These are phyloP conservation scores for Caradrina clavipalpis DNA, from an alignment of 2,888 invertebrate genomes.

Conservation along the genomic window DNA sequence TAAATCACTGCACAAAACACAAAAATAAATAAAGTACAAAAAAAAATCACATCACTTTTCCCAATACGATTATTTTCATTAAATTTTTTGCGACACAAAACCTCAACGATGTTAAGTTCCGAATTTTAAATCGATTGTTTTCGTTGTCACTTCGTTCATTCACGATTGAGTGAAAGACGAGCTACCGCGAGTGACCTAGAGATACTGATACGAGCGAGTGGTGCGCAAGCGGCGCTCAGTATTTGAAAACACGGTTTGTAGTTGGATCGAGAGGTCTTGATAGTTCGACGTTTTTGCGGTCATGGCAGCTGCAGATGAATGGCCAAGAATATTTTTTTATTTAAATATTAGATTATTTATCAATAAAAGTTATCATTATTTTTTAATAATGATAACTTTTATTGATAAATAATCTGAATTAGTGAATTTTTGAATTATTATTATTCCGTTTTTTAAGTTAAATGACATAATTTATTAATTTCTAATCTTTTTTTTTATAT, in stretches of 20 bases:
- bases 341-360: too few species aligned
- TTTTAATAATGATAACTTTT: too few species aligned
- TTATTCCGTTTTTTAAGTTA: too few species aligned
- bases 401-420: too few species aligned
- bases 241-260: constrained; percentile 73
- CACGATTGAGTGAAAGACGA: constrained; percentile 63
- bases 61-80: constrained; percentile 12
- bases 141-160: constrained; percentile 52
- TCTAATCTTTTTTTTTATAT: too few species aligned
- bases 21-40: background rate
- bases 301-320: background rate
- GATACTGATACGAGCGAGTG: constrained; percentile 77
- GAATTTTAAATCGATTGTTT: constrained; percentile 42
- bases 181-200: constrained; percentile 80
- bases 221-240: constrained; percentile 77
- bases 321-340: background rate
- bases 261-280: constrained; percentile 62
- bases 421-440: too few species aligned
- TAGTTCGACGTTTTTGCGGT: constrained; percentile 52
- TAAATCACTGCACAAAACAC: constrained; percentile 34
- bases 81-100: constrained; percentile 12
- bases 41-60: constrained; percentile 1
- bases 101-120: background rate
- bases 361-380: too few species aligned
- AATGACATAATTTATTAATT: too few species aligned